phyloP scores from a whole-genome alignment of 2,888 invertebrate species.

The Cataglyphis albicans region DNA sequence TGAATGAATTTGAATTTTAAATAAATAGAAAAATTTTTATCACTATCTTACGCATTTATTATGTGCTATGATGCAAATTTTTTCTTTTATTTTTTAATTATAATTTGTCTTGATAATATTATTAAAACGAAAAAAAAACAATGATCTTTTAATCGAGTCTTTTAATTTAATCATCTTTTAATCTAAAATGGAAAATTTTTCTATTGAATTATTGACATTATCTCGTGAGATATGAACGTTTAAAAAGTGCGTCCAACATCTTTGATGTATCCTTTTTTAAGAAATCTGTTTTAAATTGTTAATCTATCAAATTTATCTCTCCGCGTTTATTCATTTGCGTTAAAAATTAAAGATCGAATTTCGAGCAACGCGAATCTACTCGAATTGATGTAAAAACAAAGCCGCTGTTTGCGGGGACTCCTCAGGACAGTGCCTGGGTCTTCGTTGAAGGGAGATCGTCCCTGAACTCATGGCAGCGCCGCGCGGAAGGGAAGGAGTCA shows the following conservation, averaged over 20 bases:
- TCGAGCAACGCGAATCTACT: constrained; percentile 30
- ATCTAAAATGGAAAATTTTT: neutral
- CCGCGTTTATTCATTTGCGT: neutral
- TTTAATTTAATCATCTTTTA: neutral
- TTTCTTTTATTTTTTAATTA: neutral
- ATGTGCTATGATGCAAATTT: neutral
- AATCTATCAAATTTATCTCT: neutral
- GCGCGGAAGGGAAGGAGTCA: constrained; percentile 76
- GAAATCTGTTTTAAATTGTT: neutral
- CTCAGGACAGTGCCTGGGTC: constrained; percentile 70
- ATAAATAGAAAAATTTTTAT: neutral
- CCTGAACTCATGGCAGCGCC: constrained; percentile 79
- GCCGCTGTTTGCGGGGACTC: constrained; percentile 66
- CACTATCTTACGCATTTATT: neutral
- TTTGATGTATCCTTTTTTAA: neutral
- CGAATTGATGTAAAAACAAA: constrained; percentile 57
- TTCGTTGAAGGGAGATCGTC: constrained; percentile 79
- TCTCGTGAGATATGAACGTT: constrained; percentile 1
- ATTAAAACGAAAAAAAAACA: neutral
- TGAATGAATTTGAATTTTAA: neutral
- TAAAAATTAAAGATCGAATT: neutral
- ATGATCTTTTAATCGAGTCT: neutral
- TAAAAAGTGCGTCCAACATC: neutral
- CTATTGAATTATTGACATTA: neutral
- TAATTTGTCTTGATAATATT: neutral